Evolutionary conservation across 2,797 vertebrate genomes (phyloP), one percentile per base, ranked within the genome.

Genomic region (Glyptemys insculpta): DNA sequence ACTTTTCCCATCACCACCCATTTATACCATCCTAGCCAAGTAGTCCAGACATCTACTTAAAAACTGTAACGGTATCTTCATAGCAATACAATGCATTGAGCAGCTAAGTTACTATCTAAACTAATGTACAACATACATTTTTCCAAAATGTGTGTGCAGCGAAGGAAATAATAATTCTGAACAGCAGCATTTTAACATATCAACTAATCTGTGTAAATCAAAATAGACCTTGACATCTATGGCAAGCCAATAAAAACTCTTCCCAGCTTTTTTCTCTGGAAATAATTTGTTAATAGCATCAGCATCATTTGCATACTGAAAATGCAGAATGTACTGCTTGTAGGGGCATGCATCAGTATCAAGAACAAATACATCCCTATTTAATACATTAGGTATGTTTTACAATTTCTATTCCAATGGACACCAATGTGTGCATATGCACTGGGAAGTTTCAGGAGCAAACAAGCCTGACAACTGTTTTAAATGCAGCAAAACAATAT

Each of bases 381-480:
- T 27, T 19, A 10, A 16, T 1, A 2, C 15, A 41, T 9, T 5
- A 29, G 1, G 21, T 49, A 79, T 3, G 14, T 25, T 87, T 59
- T 47, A 62, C 29, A 83, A 83, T 4, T 84, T 34, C 16, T 16
- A 1, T 31, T 88, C 44, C 85, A 54, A 18, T 31, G 81, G n/a
- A 27, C 80, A 56, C 25, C 27, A 76, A 76, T 3, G 3, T 76
- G 68, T 74, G n/a, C 68, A 41, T 72, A 12, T 68, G 34, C 65
- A 18, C 9, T n/a, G n/a, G 65, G 16, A 68, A 68, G 21, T 11
- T 37, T 74, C 23, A 41, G n/a, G 68, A 74, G 37, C 68, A 44
- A 74, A 12, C 37, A 74, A 44, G n/a, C 11, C 19, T 44, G 68
- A 10, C 68, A 41, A 74, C 34, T 25, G n/a, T 41, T 72, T 72